phyloP scores from a whole-genome alignment of 2,797 vertebrate genomes.

The Takifugu ocellatus region DNA sequence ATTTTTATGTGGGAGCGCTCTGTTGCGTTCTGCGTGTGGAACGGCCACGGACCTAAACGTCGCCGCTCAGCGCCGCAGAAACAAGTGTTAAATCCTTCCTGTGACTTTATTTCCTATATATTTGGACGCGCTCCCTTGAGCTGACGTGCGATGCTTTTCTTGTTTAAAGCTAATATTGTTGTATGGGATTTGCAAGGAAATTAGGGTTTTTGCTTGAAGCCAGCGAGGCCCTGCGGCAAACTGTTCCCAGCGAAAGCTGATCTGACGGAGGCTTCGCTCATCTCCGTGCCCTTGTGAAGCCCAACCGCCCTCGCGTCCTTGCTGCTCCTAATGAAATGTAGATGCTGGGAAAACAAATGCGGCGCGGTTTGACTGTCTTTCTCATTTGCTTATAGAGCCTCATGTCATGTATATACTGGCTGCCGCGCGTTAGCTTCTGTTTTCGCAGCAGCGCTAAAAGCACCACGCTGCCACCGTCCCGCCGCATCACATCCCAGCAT shows the following conservation, averaged over 20 bases:
- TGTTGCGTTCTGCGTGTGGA: background rate
- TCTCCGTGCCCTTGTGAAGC: slow-evolving; percentile 10
- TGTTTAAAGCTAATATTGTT: slow-evolving; percentile 71
- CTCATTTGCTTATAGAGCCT: slow-evolving; percentile 49
- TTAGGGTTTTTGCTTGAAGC: slow-evolving; percentile 59
- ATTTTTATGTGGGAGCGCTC: background rate
- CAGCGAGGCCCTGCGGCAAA: slow-evolving; percentile 40
- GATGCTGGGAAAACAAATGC: slow-evolving; percentile 22
- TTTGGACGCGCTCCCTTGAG: slow-evolving; percentile 37
- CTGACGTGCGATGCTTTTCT: slow-evolving; percentile 60
- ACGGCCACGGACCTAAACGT: slow-evolving; percentile 14
- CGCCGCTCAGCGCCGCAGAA: slow-evolving; percentile 22
- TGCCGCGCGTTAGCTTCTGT: slow-evolving; percentile 44
- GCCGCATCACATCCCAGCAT: slow-evolving; percentile 52
- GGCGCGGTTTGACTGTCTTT: slow-evolving; percentile 40
- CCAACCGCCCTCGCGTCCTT: background rate
- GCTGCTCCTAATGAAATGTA: slow-evolving; percentile 6
- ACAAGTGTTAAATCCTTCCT: slow-evolving; percentile 32
- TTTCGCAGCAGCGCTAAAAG: slow-evolving; percentile 61
- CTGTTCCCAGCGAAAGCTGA: slow-evolving; percentile 60
- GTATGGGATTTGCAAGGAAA: slow-evolving; percentile 68
- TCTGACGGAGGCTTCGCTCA: slow-evolving; percentile 34
- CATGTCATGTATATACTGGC: slow-evolving; percentile 54
- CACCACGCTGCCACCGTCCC: slow-evolving; percentile 48
- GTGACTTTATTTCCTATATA: slow-evolving; percentile 45